Base-by-base conservation (phyloP, 2,888 invertebrate species). In the Polydrusus tereticollis region DNA sequence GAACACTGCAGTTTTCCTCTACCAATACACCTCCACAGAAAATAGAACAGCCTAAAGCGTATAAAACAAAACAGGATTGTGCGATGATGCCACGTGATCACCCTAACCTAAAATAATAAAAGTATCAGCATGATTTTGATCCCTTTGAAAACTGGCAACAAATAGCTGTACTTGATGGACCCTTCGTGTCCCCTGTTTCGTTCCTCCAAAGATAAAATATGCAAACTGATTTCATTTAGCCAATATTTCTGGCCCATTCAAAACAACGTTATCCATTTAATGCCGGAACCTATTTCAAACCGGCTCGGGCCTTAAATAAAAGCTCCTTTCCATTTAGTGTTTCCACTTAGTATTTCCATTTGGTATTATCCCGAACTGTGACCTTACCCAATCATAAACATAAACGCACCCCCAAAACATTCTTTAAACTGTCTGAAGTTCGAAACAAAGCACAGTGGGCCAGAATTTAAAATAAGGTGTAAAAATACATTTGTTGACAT, bases 381-480 rank as follows among this genome's bases (percentile, higher is more conserved):
- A 64, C 64, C 52, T 52, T 50, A 5, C 52, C 52, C 36, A 36
- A 38, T 20, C 52, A 36, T 52, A 62, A 62, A 62, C 62, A 62
- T 62, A 47, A 62, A 62, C 29, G 62, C 62, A 33, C 18, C 45
- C 38, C 62, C 23, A 26, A n/a, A 60, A 38, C 60, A 69, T 55
- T 69, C 50, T 62, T 62, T 21, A 33, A 62, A 62, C 41, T 69
- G 55, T 43, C 23, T 60, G 29, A 60, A 52, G 41, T 41, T 52
- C 68, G 52, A 69, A 69, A 69, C 68, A 69, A 69, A 69, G 68
- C 68, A 36, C n/a, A n/a, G n/a, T n/a, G n/a, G n/a, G n/a, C n/a
- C n/a, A n/a, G n/a, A n/a, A n/a, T n/a, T n/a, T n/a, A n/a, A n/a
- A n/a, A n/a, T n/a, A n/a, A n/a, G n/a, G n/a, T n/a, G n/a, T n/a